These are phyloP conservation scores for Hymenochirus boettgeri DNA, from an alignment of 2,113 vertebrate species.

Conservation along the genomic window DNA sequence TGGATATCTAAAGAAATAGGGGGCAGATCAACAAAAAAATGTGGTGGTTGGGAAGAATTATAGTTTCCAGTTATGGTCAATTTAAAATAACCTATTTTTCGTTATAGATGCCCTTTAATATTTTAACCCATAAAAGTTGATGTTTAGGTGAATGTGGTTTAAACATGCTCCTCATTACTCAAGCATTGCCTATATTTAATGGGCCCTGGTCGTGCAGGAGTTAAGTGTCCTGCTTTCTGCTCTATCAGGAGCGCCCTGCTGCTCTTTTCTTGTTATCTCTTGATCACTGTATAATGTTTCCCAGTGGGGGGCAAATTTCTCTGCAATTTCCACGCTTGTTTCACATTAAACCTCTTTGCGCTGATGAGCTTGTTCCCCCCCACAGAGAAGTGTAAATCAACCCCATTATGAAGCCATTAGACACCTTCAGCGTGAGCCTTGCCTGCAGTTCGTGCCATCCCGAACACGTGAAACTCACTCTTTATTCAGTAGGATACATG, in stretches of 20 bases:
- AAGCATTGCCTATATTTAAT: no score
- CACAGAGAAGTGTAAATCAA: slow-evolving; percentile 31
- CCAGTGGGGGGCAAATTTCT: slow-evolving; percentile 37
- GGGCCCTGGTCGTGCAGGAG: not conserved
- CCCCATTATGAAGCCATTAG: slow-evolving; percentile 26
- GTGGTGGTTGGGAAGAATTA: no score
- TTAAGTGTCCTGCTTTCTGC: not conserved
- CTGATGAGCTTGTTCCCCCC: slow-evolving; percentile 28
- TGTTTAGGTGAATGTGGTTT: no score
- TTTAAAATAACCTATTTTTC: no score
- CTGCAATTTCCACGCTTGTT: slow-evolving; percentile 24
- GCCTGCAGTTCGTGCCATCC: not conserved
- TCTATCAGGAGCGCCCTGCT: slow-evolving; percentile 8
- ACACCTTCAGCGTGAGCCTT: not conserved
- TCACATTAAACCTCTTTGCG: slow-evolving; percentile 15
- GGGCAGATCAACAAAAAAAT: no score
- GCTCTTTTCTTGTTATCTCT: slow-evolving; percentile 20
- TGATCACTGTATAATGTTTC: slow-evolving; percentile 34
- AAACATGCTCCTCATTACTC: no score
- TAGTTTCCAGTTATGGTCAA: no score
- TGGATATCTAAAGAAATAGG: no score
- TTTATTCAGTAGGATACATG: no score
- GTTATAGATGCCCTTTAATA: no score
- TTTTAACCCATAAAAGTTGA: no score
- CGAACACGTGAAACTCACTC: no score